Base-by-base conservation (phyloP, 1,140 invertebrate genomes). In the Macrobrachium rosenbergii region DNA sequence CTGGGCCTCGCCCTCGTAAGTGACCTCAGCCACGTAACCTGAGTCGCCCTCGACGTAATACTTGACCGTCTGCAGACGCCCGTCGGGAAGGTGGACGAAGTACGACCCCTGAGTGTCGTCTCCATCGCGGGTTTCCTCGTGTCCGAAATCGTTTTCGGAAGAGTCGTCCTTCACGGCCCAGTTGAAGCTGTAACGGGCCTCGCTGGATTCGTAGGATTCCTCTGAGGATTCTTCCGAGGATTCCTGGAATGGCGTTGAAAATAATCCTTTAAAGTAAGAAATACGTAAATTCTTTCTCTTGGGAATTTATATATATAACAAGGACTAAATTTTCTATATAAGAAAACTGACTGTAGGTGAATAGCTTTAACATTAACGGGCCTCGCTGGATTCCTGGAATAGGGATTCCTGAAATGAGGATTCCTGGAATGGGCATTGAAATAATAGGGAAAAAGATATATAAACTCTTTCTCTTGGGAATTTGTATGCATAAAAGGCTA, bases 21-120 rank as follows among this genome's bases (percentile, higher is more conserved):
- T 52, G 19, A 88, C 64, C n/a, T 52, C 64, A 17, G 88, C 77
- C 16, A 88, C 87, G 58, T 78, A 86, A 10, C 83, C 83, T 10
- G 63, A 43, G 62, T 88, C n/a, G 16, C 43, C 86, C 16, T 87
- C 21, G 19, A 88, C 83, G 17, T 6, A 37, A 45, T 86, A 86
- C n/a, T 21, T 86, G 23, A 86, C 83, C 2, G 37, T 87, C 52
- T 52, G 52, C 2, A 52, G 52, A 8, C 52, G 52, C 7, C 52
- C 52, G 52, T 52, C 52, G 52, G 52, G 52, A 52, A 52, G 52
- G 0, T 52, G 52, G 52, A 52, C 52, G 52, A 10, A 52, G 52
- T 52, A 52, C 52, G 52, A 52, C 52, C 52, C 52, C 52, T 52
- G 52, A 12, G 52, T 52, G 52, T 52, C 52, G 52, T 52, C 52